Evolutionary conservation across 2,888 invertebrate species (phyloP).

Genomic region (Pharmacophagus antenor): DNA sequence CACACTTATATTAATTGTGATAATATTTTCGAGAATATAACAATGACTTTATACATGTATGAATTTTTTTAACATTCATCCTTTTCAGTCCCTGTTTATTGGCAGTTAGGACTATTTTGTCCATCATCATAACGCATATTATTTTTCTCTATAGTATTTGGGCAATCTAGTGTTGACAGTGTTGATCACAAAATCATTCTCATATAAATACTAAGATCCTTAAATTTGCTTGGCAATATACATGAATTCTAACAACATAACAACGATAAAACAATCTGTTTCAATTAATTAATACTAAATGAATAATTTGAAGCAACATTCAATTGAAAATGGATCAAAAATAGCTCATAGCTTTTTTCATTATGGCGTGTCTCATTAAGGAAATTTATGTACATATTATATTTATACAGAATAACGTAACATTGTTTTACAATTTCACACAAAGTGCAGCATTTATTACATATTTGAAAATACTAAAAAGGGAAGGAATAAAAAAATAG

Average conservation of each 20-base stretch:
- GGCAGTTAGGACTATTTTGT: no score
- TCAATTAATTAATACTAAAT: slow-evolving; percentile 20
- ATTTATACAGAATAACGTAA: background rate
- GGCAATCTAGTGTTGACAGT: background rate
- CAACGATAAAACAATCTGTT: slow-evolving; percentile 36
- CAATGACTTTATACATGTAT: background rate
- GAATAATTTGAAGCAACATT: slow-evolving; percentile 9
- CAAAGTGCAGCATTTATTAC: background rate
- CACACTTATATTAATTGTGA: background rate
- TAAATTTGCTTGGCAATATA: slow-evolving; percentile 38
- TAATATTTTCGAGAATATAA: background rate
- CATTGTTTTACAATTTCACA: background rate
- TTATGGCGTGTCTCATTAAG: background rate
- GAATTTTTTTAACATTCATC: no score
- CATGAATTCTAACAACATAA: slow-evolving; percentile 36
- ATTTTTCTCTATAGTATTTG: no score
- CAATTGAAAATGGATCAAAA: background rate
- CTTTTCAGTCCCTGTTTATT: no score
- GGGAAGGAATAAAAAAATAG: background rate
- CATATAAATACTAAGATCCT: slow-evolving; percentile 26
- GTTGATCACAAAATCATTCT: slow-evolving; percentile 14
- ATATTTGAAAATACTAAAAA: background rate
- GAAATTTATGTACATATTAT: background rate
- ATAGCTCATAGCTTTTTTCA: background rate
- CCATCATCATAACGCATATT: no score